These are phyloP conservation scores for Drosophila emarginata DNA, from an alignment of 2,888 invertebrate genomes.

Conservation along the genomic window DNA sequence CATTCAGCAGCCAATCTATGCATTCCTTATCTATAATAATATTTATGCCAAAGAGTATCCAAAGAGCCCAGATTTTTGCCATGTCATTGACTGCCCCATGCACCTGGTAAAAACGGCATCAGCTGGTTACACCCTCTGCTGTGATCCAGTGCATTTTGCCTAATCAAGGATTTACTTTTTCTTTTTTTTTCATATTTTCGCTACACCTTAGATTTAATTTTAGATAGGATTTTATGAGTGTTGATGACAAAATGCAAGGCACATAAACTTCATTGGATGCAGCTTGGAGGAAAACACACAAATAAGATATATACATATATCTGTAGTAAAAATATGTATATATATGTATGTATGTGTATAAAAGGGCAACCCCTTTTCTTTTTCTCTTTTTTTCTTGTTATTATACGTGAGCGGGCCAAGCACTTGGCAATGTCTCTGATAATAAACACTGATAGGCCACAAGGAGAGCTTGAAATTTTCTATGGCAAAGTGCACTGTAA, in stretches of 20 bases:
- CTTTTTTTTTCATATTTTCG: constrained; percentile 9
- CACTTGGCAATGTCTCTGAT: constrained; percentile 43
- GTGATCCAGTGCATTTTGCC: constrained; percentile 20
- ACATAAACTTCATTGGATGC: constrained; percentile 52
- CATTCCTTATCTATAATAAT: constrained; percentile 33
- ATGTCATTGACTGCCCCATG: neutral
- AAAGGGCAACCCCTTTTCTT: constrained; percentile 32
- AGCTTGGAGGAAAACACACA: constrained; percentile 22
- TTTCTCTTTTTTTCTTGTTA: constrained; percentile 45
- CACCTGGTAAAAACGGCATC: neutral
- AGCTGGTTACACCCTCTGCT: constrained; percentile 20
- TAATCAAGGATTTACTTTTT: constrained; percentile 26
- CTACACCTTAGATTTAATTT: constrained; percentile 71
- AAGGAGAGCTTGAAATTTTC: constrained; percentile 26
- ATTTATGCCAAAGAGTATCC: neutral
- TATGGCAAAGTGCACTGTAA: constrained; percentile 26
- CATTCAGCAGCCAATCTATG: neutral
- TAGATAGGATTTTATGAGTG: constrained; percentile 63
- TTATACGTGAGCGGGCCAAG: constrained; percentile 48
- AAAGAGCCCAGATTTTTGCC: neutral
- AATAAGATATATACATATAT: neutral
- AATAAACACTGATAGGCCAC: constrained; percentile 62
- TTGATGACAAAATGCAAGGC: constrained; percentile 69
- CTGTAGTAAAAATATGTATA: neutral
- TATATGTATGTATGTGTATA: constrained; percentile 8